Evolutionary conservation across 2,113 vertebrate genomes (phyloP).

Genomic region (Suricata suricatta): DNA sequence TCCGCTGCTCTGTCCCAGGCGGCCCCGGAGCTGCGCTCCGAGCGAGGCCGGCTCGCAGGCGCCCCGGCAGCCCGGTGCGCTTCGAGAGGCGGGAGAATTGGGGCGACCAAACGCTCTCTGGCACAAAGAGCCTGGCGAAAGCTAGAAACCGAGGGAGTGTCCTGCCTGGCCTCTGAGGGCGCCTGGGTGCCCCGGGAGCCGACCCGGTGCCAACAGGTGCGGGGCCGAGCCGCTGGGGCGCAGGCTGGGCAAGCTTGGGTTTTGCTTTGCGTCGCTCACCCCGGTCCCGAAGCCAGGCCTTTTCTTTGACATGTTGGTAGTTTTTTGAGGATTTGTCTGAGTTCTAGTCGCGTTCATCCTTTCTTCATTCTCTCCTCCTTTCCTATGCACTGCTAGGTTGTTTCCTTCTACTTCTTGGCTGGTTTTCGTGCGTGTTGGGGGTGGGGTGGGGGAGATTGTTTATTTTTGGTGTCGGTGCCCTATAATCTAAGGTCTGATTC

Average conservation of each 20-base stretch:
- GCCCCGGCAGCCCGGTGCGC: neutral
- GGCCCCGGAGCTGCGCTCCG: neutral
- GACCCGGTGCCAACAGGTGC: constrained; percentile 64
- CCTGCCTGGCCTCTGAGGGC: neutral
- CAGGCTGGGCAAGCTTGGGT: neutral
- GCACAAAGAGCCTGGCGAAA: neutral
- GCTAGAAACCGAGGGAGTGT: neutral
- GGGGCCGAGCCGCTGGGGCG: neutral
- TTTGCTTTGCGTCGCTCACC: neutral
- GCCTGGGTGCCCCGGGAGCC: neutral
- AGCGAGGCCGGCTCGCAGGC: neutral
- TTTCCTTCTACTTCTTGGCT: neutral
- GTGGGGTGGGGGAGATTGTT: neutral
- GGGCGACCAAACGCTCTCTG: neutral
- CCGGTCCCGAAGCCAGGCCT: neutral
- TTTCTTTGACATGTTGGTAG: neutral
- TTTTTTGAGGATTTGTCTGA: neutral
- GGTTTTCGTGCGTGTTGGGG: neutral
- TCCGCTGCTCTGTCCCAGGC: neutral
- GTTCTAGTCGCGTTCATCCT: neutral
- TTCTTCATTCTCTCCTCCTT: neutral
- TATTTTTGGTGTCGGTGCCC: neutral
- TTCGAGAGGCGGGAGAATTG: neutral
- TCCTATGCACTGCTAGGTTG: neutral
- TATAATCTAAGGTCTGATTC: neutral